Base-by-base conservation (phyloP, 2,797 vertebrate genomes). In the Chloroceryle inda region DNA sequence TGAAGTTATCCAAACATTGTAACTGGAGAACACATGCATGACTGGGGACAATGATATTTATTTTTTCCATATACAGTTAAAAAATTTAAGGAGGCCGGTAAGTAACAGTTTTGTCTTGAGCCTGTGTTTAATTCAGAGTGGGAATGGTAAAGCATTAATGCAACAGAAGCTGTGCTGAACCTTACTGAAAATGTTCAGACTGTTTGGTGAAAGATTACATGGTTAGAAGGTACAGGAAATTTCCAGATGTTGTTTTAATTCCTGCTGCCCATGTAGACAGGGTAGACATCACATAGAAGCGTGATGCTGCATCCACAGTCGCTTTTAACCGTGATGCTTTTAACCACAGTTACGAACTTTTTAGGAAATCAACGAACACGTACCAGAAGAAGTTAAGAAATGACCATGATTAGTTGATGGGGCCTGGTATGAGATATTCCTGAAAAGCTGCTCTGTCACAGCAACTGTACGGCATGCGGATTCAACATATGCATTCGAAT, bases 1-100 rank as follows among this genome's bases (percentile, higher is more conserved):
- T 68, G 37, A 63, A 21, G 52, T 59, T 49, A 69, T 13, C 29
- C 45, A 50, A 31, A 40, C 31, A 55, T 64, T 15, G 2, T 27
- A 74, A 66, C 0, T 0, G 10, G 16, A 3, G 11, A 4, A 80
- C 8, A n/a, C 5, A 4, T 27, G 29, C 40, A 17, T 64, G 35
- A 61, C 37, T 21, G 29, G 9, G 50, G 52, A 33, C 38, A 52
- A 47, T 11, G 2, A 22, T 35, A 44, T 72, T 69, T 35, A 47
- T 29, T 71, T 71, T 86, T 87, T 19, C 42, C 5, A 17, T 49
- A 45, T 21, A 49, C 31, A 80, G 44, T 44, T 40, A 23, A 79
- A 74, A 81, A 85, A 29, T 11, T 33, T 61, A 45, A 37, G 22
- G 10, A n/a, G 22, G 13, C 26, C 16, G 22, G 2, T 9, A 52